Evolutionary conservation across 2,797 vertebrate genomes (phyloP).

Genomic region (Acanthurus tractus): DNA sequence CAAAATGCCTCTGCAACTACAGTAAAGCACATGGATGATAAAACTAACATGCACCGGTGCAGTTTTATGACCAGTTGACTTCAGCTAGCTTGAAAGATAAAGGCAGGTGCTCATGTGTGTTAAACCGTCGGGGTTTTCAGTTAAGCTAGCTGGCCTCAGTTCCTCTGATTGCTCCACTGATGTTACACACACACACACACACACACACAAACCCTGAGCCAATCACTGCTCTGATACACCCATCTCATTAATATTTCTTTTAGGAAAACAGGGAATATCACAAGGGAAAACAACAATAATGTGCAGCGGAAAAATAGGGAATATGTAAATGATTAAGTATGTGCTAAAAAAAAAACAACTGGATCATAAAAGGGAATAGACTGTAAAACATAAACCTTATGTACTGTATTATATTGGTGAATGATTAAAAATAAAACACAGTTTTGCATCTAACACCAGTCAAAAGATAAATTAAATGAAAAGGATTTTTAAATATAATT

Average conservation of each 20-base stretch:
- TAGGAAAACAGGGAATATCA: not conserved
- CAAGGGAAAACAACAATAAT: not conserved
- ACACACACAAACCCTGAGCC: not conserved
- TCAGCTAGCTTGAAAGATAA: not conserved
- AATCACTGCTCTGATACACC: constrained; percentile 2
- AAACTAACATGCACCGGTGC: not conserved
- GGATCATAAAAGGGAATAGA: no score
- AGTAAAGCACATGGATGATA: not conserved
- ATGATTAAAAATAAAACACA: no score
- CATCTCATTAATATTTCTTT: constrained; percentile 8
- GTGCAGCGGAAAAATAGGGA: not conserved
- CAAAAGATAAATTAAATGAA: no score
- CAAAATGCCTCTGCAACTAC: not conserved
- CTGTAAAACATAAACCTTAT: no score
- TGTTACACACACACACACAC: not conserved
- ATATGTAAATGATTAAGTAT: not conserved
- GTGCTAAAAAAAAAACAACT: not conserved
- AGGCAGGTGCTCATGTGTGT: no score
- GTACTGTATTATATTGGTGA: no score
- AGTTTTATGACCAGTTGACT: not conserved
- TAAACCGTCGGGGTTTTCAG: not conserved
- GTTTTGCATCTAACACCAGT: no score
- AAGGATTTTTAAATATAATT: no score
- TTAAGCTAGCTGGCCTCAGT: not conserved
- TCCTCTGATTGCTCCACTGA: not conserved